Percentiles rank a stretch among this genome's conserved stretches.
Evolutionary conservation across 2,797 vertebrate species (phyloP).

Genomic region (Catharus ustulatus): DNA sequence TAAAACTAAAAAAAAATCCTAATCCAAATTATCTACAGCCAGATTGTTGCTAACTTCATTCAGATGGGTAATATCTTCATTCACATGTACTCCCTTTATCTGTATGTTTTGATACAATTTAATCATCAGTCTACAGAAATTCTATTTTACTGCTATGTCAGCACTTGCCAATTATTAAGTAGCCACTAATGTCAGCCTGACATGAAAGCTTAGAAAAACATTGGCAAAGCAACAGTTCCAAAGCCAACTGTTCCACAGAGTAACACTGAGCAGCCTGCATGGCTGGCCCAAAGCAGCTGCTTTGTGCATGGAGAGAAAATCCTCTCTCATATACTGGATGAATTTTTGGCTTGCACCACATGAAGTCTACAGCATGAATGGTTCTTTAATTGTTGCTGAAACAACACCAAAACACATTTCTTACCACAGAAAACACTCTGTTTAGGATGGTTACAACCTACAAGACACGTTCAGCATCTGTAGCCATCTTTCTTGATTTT

Average conservation of each 20-base stretch:
- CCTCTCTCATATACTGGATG: neutral
- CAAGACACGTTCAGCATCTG: fast-evolving
- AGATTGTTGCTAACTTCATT: neutral
- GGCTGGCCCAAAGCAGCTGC: neutral
- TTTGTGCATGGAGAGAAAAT: neutral
- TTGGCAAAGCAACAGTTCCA: neutral
- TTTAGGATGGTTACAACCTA: neutral
- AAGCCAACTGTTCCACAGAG: neutral
- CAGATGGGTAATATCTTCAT: neutral
- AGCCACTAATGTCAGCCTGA: neutral
- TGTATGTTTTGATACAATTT: neutral
- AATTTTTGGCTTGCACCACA: neutral
- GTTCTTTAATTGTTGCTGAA: neutral
- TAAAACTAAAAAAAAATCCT: neutral
- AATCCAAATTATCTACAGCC: neutral
- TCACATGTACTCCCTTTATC: neutral
- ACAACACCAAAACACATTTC: neutral
- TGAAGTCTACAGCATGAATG: neutral
- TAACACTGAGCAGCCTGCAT: neutral
- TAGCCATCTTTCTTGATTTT: neutral
- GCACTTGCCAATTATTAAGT: neutral
- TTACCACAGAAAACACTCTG: neutral
- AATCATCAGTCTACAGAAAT: neutral
- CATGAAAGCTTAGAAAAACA: neutral
- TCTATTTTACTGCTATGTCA: neutral